phyloP scores from a whole-genome alignment of 2,888 invertebrate species.

The Dryobota labecula region DNA sequence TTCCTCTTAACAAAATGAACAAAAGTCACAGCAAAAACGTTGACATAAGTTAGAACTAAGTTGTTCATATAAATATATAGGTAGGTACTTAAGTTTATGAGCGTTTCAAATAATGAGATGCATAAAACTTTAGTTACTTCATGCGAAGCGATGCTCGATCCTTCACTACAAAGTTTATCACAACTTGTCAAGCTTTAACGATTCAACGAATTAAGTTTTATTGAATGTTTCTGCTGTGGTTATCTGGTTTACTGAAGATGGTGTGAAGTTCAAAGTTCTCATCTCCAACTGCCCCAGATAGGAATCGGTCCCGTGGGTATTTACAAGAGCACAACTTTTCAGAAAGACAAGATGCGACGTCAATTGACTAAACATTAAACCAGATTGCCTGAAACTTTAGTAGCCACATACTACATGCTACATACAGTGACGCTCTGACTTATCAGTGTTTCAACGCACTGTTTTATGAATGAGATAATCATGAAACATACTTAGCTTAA shows the following conservation, averaged over 20 bases:
- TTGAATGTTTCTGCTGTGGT: background rate
- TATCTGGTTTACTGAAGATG: background rate
- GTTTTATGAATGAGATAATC: slow-evolving; percentile 14
- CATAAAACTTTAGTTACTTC: background rate
- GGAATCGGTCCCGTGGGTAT: background rate
- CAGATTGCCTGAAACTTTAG: background rate
- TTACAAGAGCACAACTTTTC: background rate
- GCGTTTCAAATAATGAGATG: slow-evolving; percentile 21
- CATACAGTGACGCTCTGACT: background rate
- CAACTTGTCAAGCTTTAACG: background rate
- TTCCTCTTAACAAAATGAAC: background rate
- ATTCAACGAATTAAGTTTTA: background rate
- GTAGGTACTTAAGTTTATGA: slow-evolving; percentile 9
- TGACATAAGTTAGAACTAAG: slow-evolving; percentile 8
- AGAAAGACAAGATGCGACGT: no score
- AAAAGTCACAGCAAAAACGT: background rate
- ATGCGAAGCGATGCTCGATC: background rate
- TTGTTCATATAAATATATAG: background rate
- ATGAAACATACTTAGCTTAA: background rate
- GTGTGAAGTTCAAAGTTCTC: background rate
- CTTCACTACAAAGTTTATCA: background rate
- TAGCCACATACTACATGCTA: no score
- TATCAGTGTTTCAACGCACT: slow-evolving; percentile 17
- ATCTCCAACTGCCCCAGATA: background rate
- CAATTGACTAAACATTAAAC: background rate